These are phyloP conservation scores for Bubo blakistoni DNA, from an alignment of 2,113 vertebrate species.

Conservation along the genomic window DNA sequence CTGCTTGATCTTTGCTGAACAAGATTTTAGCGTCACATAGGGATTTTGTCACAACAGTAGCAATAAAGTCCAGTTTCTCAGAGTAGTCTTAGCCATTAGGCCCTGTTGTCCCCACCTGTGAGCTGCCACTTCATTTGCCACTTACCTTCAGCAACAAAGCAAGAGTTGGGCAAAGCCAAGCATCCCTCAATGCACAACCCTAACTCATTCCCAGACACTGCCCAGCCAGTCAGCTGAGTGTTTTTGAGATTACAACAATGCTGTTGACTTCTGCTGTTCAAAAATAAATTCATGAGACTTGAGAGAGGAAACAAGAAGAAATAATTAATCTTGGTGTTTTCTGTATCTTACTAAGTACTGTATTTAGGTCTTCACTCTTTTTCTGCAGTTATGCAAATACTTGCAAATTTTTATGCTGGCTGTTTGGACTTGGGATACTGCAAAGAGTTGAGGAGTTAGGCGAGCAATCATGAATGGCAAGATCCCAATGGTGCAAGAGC, in stretches of 20 bases:
- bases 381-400: not conserved
- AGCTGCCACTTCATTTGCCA: not conserved
- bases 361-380: not conserved
- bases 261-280: not conserved
- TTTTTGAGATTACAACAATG: not conserved
- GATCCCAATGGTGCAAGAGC: not conserved
- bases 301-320: not conserved
- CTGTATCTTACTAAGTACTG: not conserved
- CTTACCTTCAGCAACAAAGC: not conserved
- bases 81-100: not conserved
- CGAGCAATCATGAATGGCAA: not conserved
- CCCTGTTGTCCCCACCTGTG: not conserved
- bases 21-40: not conserved
- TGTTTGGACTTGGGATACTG: not conserved
- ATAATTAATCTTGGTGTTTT: not conserved
- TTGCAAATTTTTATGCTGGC: not conserved
- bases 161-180: not conserved
- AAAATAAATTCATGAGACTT: not conserved
- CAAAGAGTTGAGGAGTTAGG: not conserved
- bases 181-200: not conserved
- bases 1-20: not conserved
- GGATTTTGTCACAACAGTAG: not conserved
- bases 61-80: not conserved
- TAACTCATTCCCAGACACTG: not conserved
- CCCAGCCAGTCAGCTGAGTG: not conserved